Conservation (phyloP, 1,140 invertebrate species). For the Zaprionus camerounensis region DNA sequence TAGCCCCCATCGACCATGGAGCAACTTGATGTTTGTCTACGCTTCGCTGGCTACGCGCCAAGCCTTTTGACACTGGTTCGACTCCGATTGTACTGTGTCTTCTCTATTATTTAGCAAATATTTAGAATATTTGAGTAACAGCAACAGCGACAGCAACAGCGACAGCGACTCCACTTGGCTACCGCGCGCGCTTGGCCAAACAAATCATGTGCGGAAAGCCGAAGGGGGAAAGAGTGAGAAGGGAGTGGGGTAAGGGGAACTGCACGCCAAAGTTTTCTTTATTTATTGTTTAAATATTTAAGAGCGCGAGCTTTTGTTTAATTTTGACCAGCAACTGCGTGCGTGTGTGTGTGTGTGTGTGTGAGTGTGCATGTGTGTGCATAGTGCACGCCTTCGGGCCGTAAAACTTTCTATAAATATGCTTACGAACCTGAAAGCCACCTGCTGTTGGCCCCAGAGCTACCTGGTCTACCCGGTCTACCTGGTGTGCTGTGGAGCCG, state of each 20-base stretch:
- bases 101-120: slow-evolving; percentile 82
- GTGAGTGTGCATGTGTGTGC: slow-evolving; percentile 33
- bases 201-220: slow-evolving; percentile 63
- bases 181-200: slow-evolving; percentile 75
- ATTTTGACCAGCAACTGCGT: slow-evolving; percentile 32
- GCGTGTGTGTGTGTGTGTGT: slow-evolving; percentile 34
- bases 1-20: slow-evolving; percentile 51
- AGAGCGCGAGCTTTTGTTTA: slow-evolving; percentile 50
- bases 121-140: slow-evolving; percentile 79
- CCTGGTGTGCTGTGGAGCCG: slow-evolving; percentile 25
- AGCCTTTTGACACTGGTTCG: slow-evolving; percentile 36
- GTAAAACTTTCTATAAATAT: slow-evolving; percentile 79
- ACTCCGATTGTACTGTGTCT: slow-evolving; percentile 51
- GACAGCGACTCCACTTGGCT: slow-evolving; percentile 65
- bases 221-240: slow-evolving; percentile 14
- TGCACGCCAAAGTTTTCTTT: slow-evolving; percentile 51
- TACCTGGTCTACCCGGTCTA: slow-evolving; percentile 14
- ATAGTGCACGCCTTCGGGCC: slow-evolving; percentile 44
- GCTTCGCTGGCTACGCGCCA: slow-evolving; percentile 47
- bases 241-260: slow-evolving; percentile 13
- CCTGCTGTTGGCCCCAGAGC: slow-evolving; percentile 62
- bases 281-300: slow-evolving; percentile 62
- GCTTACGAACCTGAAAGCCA: slow-evolving; percentile 65
- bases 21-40: slow-evolving; percentile 64
- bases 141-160: slow-evolving; percentile 39